phyloP scores from a whole-genome alignment of 2,113 vertebrate species.

The Colistium nudipinnis region DNA sequence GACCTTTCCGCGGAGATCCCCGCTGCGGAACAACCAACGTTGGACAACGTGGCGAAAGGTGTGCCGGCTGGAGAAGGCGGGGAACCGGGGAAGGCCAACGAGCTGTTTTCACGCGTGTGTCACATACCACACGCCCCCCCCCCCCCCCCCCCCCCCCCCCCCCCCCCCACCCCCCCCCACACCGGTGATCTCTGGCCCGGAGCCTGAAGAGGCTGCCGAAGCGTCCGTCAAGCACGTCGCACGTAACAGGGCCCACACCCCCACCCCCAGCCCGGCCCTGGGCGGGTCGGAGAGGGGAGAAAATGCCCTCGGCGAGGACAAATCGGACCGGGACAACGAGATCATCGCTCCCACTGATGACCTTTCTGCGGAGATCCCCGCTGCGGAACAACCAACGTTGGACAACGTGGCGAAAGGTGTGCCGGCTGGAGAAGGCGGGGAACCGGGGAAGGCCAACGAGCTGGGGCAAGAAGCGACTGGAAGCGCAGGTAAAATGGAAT shows the following conservation, averaged over 20 bases:
- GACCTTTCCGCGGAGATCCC: conserved; percentile 49
- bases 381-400: conserved; percentile 38
- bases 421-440: conserved; percentile 36
- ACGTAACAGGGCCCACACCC: conserved; percentile 39
- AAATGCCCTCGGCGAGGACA: conserved; percentile 45
- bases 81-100: conserved; percentile 43
- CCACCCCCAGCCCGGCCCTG: conserved; percentile 31
- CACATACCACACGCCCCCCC: conserved; percentile 69
- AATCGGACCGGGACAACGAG: conserved; percentile 55
- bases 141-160: too few species aligned
- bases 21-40: conserved; percentile 31
- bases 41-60: conserved; percentile 52
- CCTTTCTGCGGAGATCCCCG: conserved; percentile 41
- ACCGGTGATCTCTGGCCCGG: conserved; percentile 56
- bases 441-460: conserved; percentile 45
- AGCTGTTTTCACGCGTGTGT: conserved; percentile 75
- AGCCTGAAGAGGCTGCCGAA: conserved; percentile 33
- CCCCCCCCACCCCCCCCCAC: too few species aligned
- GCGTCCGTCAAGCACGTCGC: conserved; percentile 33
- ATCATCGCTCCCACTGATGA: conserved; percentile 62
- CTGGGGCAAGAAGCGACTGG: conserved; percentile 51
- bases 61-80: conserved; percentile 38
- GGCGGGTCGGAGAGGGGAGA: conserved; percentile 31
- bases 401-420: conserved; percentile 51
- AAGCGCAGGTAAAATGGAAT: conserved; percentile 52